phyloP scores from a whole-genome alignment of 2,797 vertebrate genomes.

The Xenopus petersii region DNA sequence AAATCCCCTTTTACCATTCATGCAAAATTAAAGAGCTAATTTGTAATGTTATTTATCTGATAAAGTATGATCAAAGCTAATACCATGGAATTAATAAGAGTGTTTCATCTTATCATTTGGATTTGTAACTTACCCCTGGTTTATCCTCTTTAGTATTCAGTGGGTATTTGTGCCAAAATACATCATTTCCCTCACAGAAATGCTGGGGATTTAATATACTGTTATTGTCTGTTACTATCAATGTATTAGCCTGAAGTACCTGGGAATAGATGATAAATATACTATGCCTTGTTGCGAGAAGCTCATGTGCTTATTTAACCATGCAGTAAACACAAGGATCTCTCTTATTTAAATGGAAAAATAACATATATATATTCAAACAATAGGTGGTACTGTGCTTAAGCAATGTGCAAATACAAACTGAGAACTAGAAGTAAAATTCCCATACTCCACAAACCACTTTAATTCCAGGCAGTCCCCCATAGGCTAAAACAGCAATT shows the following conservation, averaged over 20 bases:
- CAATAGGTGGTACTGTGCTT: too few relatives aligned
- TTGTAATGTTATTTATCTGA: slow-evolving; percentile 45
- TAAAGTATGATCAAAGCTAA: slow-evolving; percentile 46
- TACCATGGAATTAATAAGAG: slow-evolving; percentile 42
- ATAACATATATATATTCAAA: too few relatives aligned
- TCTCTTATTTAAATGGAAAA: too few relatives aligned
- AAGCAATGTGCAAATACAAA: too few relatives aligned
- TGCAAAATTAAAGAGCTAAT: slow-evolving; percentile 42
- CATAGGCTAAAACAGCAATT: too few relatives aligned
- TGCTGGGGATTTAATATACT: slow-evolving; percentile 8
- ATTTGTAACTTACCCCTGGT: slow-evolving; percentile 33
- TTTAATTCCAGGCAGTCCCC: too few relatives aligned
- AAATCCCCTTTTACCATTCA: slow-evolving; percentile 33
- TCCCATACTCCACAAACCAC: too few relatives aligned
- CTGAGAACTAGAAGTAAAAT: too few relatives aligned
- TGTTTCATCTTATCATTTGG: slow-evolving; percentile 38
- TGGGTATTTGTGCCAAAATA: slow-evolving; percentile 14
- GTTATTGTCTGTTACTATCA: slow-evolving; percentile 3
- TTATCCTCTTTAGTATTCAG: background rate
- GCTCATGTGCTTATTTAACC: too few relatives aligned
- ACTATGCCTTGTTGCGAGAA: slow-evolving; percentile 18
- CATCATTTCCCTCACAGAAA: slow-evolving; percentile 11
- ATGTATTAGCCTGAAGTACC: background rate
- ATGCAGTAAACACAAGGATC: too few relatives aligned
- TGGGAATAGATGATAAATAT: slow-evolving; percentile 23